Base-by-base conservation (phyloP, 2,113 vertebrate species). In the Leuciscus idus region DNA sequence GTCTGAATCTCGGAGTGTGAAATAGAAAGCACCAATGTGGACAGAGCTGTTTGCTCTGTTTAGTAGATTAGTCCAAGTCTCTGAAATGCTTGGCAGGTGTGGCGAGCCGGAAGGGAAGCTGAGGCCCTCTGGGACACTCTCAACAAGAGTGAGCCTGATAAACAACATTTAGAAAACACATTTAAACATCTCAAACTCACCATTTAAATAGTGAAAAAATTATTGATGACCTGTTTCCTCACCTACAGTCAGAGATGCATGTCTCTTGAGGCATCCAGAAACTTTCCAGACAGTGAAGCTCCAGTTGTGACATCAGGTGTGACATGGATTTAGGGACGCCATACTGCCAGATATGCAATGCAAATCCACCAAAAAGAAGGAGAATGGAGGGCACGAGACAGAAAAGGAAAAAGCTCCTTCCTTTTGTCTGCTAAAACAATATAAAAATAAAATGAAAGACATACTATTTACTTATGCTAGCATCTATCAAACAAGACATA, bases 21-120 rank as follows among this genome's bases (percentile, higher is more conserved):
- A 88, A 92, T 96, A 96, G 90, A 94, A 96, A 50, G 95, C 95
- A 0, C 93, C 94, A 4, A 96, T 93, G 75, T 93, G 79, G 68
- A 95, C 95, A 0, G 93, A 94, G 88, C 85, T 87, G 85, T 94
- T 93, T 70, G 95, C 94, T 50, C 66, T 64, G 75, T 89, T 75
- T 61, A 96, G 91, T 48, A 96, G 90, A 52, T 87, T 86, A 23
- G 91, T 90, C 95, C 95, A 96, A 57, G 91, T 92, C 81, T 94
- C 85, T 6, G 91, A 85, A 62, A 94, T 93, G 87, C 89, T 93
- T 55, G n/a, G 86, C 4, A 92, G 86, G 5, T 57, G 83, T 0
- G 93, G 80, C 0, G 80, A 84, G 0, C 84, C 81, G 5, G 77
- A 64, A 0, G 77, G 84, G 33, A 30, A 90, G 57, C 84, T 84